Percentiles rank a stretch among this genome's conserved stretches.
phyloP scores from a whole-genome alignment of 2,888 invertebrate genomes.

The Nymphalis c-album region DNA sequence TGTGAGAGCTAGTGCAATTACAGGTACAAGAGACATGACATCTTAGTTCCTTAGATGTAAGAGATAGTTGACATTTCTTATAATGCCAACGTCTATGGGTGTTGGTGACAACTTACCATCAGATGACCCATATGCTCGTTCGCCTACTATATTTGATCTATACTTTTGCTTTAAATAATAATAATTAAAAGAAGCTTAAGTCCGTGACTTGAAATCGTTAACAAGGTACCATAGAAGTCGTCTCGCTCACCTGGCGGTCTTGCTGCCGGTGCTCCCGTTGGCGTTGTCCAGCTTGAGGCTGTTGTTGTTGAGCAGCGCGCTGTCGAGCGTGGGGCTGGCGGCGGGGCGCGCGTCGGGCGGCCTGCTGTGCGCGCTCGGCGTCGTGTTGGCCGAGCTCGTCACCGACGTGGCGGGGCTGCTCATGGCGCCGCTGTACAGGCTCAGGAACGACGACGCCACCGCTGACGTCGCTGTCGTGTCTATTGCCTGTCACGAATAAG shows the following conservation, averaged over 20 bases:
- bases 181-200: too few species aligned
- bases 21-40: too few species aligned
- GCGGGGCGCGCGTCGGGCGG: slow-evolving; percentile 65
- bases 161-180: too few species aligned
- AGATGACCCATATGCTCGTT: too few species aligned
- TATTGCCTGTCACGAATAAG: slow-evolving; percentile 66
- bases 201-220: too few species aligned
- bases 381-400: slow-evolving; percentile 50
- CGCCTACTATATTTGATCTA: too few species aligned
- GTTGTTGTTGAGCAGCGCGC: slow-evolving; percentile 69
- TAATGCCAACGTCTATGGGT: too few species aligned
- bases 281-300: slow-evolving; percentile 74
- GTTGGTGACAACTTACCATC: too few species aligned
- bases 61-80: too few species aligned
- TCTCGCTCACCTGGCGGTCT: slow-evolving; percentile 64
- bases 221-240: neutral
- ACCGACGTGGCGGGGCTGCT: slow-evolving; percentile 70
- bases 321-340: slow-evolving; percentile 67
- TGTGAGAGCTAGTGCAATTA: too few species aligned
- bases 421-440: slow-evolving; percentile 74
- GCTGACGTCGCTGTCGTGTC: slow-evolving; percentile 83
- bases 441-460: slow-evolving; percentile 77
- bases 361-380: slow-evolving; percentile 59
- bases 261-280: slow-evolving; percentile 75
- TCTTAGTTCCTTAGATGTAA: too few species aligned